These are phyloP conservation scores for Trisateles emortualis DNA, from an alignment of 2,888 invertebrate genomes.

Conservation along the genomic window DNA sequence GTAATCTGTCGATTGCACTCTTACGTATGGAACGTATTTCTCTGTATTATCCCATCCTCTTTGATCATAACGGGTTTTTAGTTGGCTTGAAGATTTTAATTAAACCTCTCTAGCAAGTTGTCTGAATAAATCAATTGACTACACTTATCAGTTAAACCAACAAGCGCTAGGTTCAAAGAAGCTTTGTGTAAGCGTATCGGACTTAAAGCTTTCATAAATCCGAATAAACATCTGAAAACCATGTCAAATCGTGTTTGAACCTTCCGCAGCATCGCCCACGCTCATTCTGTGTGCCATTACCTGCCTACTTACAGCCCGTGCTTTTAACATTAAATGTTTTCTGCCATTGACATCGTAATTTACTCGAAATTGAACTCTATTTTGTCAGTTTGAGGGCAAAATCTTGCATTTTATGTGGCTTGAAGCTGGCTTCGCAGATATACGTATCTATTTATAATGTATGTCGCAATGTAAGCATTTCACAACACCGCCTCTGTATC, in stretches of 20 bases:
- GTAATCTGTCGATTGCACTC: slow-evolving; percentile 37
- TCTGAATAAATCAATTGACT: slow-evolving; percentile 35
- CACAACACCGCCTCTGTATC: slow-evolving; percentile 67
- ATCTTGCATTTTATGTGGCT: slow-evolving; percentile 20
- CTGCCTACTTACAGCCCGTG: slow-evolving; percentile 55
- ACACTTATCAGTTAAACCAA: slow-evolving; percentile 27
- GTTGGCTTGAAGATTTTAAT: slow-evolving; percentile 18
- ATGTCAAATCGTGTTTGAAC: slow-evolving; percentile 59
- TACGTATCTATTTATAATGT: slow-evolving; percentile 47
- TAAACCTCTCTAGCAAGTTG: slow-evolving; percentile 26
- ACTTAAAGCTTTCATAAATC: slow-evolving; percentile 49
- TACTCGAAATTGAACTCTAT: slow-evolving; percentile 51
- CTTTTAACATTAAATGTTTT: slow-evolving; percentile 59
- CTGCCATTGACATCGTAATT: slow-evolving; percentile 43
- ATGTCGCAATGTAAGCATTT: slow-evolving; percentile 66
- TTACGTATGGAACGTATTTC: slow-evolving; percentile 23
- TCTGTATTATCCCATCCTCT: slow-evolving; percentile 17
- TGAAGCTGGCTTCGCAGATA: slow-evolving; percentile 60
- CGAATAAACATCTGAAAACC: slow-evolving; percentile 55
- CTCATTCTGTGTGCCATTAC: slow-evolving; percentile 61
- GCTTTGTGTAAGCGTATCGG: slow-evolving; percentile 23
- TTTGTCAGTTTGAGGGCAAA: slow-evolving; percentile 16
- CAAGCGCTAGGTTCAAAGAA: slow-evolving; percentile 19
- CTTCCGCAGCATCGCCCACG: slow-evolving; percentile 69
- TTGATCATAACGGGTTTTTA: slow-evolving; percentile 35